These are phyloP conservation scores for Pammene aurita DNA, from an alignment of 2,888 invertebrate species.

Conservation along the genomic window DNA sequence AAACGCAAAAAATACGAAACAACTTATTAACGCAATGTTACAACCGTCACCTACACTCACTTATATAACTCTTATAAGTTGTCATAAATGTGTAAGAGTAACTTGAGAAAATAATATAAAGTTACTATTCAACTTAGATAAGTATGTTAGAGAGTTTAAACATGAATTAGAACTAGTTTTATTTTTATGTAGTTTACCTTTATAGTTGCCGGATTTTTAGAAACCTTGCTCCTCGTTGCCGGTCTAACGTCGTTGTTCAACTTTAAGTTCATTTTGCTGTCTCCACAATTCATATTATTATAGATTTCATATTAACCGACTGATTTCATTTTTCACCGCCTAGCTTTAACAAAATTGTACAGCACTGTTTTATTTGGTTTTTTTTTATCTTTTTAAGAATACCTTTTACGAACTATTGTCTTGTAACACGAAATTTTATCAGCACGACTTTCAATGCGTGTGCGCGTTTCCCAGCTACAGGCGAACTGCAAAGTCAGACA, in stretches of 20 bases:
- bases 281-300: constrained; percentile 50
- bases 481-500: constrained; percentile 62
- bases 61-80: too few species aligned
- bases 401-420: too few species aligned
- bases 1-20: too few species aligned
- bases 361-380: neutral
- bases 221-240: constrained; percentile 55
- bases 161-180: neutral
- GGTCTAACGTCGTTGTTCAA: constrained; percentile 71
- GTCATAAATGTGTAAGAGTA: too few species aligned
- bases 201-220: constrained; percentile 61
- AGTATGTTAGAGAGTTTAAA: neutral
- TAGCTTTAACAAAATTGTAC: neutral
- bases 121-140: too few species aligned
- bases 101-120: too few species aligned
- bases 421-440: too few species aligned
- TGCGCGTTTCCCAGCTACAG: constrained; percentile 61
- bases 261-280: constrained; percentile 71
- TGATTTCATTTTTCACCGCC: neutral
- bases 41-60: too few species aligned
- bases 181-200: constrained; percentile 56
- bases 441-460: constrained; percentile 40
- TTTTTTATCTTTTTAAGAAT: too few species aligned
- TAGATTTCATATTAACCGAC: neutral
- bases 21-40: too few species aligned